Conservation (phyloP, 1,140 invertebrate species). For the Aphaenogaster ashmeadi region DNA sequence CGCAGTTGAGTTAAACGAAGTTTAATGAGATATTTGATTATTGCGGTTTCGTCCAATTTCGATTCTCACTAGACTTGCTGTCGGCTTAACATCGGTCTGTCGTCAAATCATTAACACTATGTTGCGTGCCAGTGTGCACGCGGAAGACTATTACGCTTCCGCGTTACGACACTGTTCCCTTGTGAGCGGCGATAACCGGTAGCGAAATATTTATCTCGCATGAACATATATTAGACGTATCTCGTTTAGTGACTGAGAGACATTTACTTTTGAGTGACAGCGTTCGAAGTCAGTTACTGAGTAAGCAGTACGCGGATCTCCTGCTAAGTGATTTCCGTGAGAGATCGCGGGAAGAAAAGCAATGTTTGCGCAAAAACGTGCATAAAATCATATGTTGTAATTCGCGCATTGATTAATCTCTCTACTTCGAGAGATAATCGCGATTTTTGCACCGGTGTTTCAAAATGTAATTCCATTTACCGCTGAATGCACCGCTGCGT, state of each 20-base stretch:
- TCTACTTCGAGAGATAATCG: conserved; percentile 13
- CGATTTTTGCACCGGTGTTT: conserved; percentile 29
- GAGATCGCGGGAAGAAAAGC: neutral
- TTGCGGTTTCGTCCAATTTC: conserved; percentile 42
- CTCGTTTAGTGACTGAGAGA: neutral
- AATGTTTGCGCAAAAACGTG: neutral
- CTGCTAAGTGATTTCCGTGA: neutral
- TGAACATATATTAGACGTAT: neutral
- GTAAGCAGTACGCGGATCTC: neutral
- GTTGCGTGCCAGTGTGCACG: conserved; percentile 23
- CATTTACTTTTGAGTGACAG: conserved; percentile 28
- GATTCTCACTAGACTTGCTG: conserved; percentile 8
- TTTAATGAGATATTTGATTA: conserved; percentile 13
- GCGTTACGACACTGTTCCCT: conserved; percentile 16
- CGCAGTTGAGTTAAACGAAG: neutral
- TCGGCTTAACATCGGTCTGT: conserved; percentile 12
- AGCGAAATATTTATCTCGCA: neutral
- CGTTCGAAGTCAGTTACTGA: neutral
- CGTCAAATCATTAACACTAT: conserved; percentile 16
- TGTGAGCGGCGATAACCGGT: conserved; percentile 9
- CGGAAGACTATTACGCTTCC: conserved; percentile 27
- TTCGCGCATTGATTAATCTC: conserved; percentile 33
- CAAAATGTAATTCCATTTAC: conserved; percentile 39
- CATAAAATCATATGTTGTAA: conserved; percentile 13
- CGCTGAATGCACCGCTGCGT: conserved; percentile 24